Percentiles rank a stretch among this genome's conserved stretches.
These are phyloP conservation scores for Xiphophorus birchmanni DNA, from an alignment of 2,797 vertebrate species.

Conservation along the genomic window DNA sequence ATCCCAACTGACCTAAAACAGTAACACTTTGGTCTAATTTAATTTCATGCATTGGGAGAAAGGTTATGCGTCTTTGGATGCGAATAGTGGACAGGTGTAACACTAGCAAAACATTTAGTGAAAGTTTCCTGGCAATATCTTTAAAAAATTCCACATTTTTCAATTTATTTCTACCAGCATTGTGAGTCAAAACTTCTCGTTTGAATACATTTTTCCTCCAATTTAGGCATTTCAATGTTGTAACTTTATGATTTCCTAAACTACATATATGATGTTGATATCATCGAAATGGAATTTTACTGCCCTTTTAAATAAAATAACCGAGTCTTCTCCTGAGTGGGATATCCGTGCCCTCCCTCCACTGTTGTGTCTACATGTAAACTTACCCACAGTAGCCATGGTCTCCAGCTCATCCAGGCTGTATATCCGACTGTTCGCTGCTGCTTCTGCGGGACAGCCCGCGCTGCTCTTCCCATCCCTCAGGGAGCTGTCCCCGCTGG, in stretches of 20 bases:
- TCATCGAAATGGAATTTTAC: not conserved
- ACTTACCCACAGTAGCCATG: slow-evolving; percentile 90
- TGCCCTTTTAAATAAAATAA: not conserved
- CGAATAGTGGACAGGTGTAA: not conserved
- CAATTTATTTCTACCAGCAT: not conserved
- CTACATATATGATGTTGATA: not conserved
- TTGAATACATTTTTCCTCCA: not conserved
- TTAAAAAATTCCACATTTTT: not conserved
- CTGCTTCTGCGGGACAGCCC: slow-evolving; percentile 47
- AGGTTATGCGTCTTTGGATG: not conserved
- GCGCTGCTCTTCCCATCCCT: slow-evolving; percentile 60
- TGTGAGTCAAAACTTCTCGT: not conserved
- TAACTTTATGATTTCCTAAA: not conserved
- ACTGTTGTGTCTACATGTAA: not conserved
- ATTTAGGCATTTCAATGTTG: not conserved
- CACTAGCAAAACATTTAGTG: not conserved
- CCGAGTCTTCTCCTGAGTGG: not conserved
- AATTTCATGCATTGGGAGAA: not conserved
- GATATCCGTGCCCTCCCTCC: not conserved
- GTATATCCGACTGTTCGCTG: slow-evolving; percentile 62
- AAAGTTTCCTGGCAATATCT: not conserved
- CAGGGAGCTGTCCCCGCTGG: slow-evolving; percentile 19
- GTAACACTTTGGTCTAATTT: not conserved
- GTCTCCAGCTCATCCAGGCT: slow-evolving; percentile 89
- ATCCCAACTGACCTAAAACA: not conserved